Evolutionary conservation across 2,113 vertebrate genomes (phyloP).

Genomic region (Lagenorhynchus albirostris): DNA sequence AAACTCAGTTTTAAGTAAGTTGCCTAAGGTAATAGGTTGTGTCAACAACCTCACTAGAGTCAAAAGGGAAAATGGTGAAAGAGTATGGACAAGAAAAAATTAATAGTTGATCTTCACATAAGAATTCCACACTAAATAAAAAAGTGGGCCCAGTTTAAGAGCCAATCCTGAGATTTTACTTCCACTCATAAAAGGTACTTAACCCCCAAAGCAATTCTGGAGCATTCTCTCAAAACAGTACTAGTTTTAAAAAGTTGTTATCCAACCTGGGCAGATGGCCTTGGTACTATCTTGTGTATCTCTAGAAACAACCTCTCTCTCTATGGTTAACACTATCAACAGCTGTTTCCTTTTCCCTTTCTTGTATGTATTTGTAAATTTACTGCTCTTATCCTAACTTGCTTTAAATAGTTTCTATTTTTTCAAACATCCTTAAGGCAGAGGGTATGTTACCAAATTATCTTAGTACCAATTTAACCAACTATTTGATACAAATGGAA

Average conservation of each 20-base stretch:
- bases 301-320: not conserved
- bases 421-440: constrained; percentile 43
- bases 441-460: not conserved
- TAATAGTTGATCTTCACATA: not conserved
- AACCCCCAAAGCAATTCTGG: not conserved
- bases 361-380: not conserved
- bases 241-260: not conserved
- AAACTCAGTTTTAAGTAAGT: not conserved
- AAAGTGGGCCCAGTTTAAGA: not conserved
- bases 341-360: constrained; percentile 52
- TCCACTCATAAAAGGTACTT: not conserved
- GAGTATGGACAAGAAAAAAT: not conserved
- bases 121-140: not conserved
- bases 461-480: not conserved
- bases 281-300: not conserved
- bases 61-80: not conserved
- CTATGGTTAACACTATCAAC: not conserved
- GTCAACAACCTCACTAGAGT: not conserved
- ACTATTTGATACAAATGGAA: not conserved
- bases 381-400: constrained; percentile 2
- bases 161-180: not conserved
- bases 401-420: constrained; percentile 25
- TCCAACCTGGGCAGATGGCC: not conserved
- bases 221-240: not conserved
- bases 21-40: not conserved